Percentiles rank a stretch among this genome's conserved stretches.
Conservation (phyloP, 2,888 invertebrate genomes). For the Bruchidius siliquastri region DNA sequence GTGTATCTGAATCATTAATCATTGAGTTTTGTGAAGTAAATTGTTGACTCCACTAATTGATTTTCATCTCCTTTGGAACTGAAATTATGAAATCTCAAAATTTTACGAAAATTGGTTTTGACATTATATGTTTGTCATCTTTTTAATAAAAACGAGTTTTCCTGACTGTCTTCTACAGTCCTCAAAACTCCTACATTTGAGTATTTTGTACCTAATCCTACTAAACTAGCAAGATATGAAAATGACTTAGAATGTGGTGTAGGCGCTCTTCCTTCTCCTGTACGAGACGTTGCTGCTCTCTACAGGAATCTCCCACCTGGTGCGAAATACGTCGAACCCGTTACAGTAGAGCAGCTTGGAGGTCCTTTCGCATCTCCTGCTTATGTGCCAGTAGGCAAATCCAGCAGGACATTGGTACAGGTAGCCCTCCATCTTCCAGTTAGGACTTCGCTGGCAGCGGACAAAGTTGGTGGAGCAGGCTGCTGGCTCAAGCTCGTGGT, state of each 20-base stretch:
- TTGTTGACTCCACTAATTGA: too few species aligned
- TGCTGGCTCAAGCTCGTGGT: conserved; percentile 61
- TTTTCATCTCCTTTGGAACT: too few species aligned
- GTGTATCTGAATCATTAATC: too few species aligned
- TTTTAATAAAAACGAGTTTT: too few species aligned
- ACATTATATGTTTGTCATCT: too few species aligned
- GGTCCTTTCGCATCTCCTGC: conserved; percentile 68
- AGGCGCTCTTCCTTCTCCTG: conserved; percentile 35
- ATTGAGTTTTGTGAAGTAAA: too few species aligned
- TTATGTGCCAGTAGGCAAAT: conserved; percentile 73
- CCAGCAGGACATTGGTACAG: conserved; percentile 74
- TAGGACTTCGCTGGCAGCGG: conserved; percentile 59
- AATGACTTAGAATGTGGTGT: conserved; percentile 1
- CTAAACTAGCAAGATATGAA: background rate
- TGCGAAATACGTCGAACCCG: conserved; percentile 42
- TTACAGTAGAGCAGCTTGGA: conserved; percentile 59
- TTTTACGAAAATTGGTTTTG: too few species aligned
- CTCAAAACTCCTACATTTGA: too few species aligned
- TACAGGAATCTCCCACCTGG: conserved; percentile 55
- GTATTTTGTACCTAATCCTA: too few species aligned
- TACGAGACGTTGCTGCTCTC: conserved; percentile 53
- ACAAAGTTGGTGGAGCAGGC: conserved; percentile 69
- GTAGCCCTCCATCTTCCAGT: conserved; percentile 58
- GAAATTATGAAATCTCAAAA: too few species aligned
- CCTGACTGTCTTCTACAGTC: too few species aligned